Evolutionary conservation across 92 coral and sea anemone genomes (phyloP).

Genomic region (Bergia puertoricense): DNA sequence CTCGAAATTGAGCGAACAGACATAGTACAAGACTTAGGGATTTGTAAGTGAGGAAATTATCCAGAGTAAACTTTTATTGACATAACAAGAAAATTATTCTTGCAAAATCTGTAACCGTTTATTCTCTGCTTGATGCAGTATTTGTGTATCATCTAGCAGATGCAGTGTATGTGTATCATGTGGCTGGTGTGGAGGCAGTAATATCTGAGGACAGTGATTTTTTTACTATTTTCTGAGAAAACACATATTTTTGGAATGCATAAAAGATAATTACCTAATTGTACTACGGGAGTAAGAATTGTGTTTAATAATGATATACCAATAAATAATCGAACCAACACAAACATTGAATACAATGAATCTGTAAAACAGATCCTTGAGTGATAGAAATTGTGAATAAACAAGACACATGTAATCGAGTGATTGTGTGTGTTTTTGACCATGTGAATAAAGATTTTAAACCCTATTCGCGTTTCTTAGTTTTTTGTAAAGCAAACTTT

Average conservation of each 20-base stretch:
- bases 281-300: background rate
- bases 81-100: background rate
- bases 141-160: background rate
- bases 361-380: background rate
- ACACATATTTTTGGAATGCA: background rate
- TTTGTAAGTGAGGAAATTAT: background rate
- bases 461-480: background rate
- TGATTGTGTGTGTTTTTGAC: background rate
- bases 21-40: slow-evolving; percentile 60
- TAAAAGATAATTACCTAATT: background rate
- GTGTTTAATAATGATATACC: background rate
- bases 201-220: background rate
- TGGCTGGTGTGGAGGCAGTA: background rate
- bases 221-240: background rate
- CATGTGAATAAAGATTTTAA: no score
- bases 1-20: slow-evolving; percentile 68
- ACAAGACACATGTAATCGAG: no score
- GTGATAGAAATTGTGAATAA: background rate
- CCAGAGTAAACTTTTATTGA: background rate
- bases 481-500: background rate
- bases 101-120: background rate
- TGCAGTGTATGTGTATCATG: background rate
- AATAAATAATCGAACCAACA: background rate
- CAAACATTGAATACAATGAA: background rate
- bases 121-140: background rate